Evolutionary conservation across 2,888 invertebrate species (phyloP).

Genomic region (Gibbula magus): DNA sequence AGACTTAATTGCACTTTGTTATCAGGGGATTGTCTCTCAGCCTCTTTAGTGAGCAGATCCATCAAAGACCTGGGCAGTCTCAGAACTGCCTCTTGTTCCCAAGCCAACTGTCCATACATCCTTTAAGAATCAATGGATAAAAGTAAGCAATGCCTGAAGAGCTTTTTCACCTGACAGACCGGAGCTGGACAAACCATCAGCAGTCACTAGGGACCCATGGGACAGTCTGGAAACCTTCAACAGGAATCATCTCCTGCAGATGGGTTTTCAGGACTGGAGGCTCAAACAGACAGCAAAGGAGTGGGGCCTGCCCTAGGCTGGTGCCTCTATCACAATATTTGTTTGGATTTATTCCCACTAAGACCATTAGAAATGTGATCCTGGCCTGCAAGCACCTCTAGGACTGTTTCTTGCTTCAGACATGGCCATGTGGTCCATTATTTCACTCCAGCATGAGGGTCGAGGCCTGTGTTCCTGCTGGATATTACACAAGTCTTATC

Average conservation of each 20-base stretch:
- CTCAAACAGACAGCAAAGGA: not conserved
- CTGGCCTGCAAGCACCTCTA: constrained; percentile 9
- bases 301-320: not conserved
- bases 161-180: constrained; percentile 13
- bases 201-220: constrained; percentile 14
- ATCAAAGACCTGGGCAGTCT: constrained; percentile 15
- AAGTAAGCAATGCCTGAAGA: constrained; percentile 13
- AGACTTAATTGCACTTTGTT: constrained; percentile 18
- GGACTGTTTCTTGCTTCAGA: constrained; percentile 12
- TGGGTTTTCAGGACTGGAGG: not conserved
- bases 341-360: constrained; percentile 20
- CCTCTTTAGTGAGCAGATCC: not conserved
- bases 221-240: constrained; percentile 2
- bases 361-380: constrained; percentile 25
- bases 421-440: constrained; percentile 11
- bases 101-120: constrained; percentile 9
- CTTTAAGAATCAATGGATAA: not conserved
- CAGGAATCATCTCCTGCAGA: not conserved
- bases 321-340: constrained; percentile 30
- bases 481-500: constrained; percentile 14
- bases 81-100: constrained; percentile 7
- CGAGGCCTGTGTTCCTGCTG: not conserved
- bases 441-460: not conserved
- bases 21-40: constrained; percentile 2
- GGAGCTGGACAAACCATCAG: not conserved